Base-by-base conservation (phyloP, 2,888 invertebrate species). In the Megaustenia siamemsis region DNA sequence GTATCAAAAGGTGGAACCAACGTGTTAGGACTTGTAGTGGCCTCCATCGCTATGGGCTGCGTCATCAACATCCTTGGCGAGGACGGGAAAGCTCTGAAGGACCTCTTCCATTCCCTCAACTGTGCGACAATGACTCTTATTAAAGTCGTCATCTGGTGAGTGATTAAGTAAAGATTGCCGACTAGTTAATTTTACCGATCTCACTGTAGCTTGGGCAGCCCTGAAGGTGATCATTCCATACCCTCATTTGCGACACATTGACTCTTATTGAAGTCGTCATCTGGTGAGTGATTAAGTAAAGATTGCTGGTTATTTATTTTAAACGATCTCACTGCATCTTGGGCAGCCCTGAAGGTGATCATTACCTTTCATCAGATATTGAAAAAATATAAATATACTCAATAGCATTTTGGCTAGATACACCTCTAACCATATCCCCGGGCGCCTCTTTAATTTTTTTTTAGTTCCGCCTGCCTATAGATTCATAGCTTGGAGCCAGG, bases 41-140 rank as follows among this genome's bases (percentile, higher is more conserved):
- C 93, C 87, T 93, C 93, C 49, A 87, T 94, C 28, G 96, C 97
- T 0, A 95, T 99, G 86, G 99, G 99, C 49, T 97, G 98, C 86
- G 97, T 97, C 0, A 95, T 99, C 85, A 97, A 97, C 43, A 96
- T 97, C 92, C 96, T 99, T 96, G 97, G 97, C 0, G 96, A 96
- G 32, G 95, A 96, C 91, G 98, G 97, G 73, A 96, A 96, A 89
- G 96, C 98, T 5, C 94, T 99, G 87, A 95, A 97, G 87, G 95
- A 96, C 86, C 97, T 99, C 94, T 98, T 98, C 94, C 96, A 96
- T 83, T 95, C 97, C 0, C 94, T 99, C 10, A 97, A 97, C 45
- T 97, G 98, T 92, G 97, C 97, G 38, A 97, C 98, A 96, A 98
- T 99, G 98, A 96, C 97, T 83, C 97, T 99, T 88, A 98, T 99